Base-by-base conservation (phyloP, 2,888 invertebrate species). In the Scaptodrosophila latifasciaeformis region DNA sequence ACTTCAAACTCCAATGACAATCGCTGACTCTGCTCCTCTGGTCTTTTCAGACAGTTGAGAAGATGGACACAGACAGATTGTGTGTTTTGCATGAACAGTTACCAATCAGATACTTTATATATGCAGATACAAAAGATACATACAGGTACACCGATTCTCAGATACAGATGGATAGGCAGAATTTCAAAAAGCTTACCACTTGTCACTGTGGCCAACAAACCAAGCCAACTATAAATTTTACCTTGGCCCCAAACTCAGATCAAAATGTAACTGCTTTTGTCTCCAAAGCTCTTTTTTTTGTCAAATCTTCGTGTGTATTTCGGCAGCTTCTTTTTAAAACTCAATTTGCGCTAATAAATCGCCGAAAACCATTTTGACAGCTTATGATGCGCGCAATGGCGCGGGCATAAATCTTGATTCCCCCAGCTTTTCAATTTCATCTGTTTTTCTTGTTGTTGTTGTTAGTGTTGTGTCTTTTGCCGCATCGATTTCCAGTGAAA, bases 261-360 rank as follows among this genome's bases (percentile, higher is more conserved):
- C n/a, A n/a, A n/a, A n/a, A n/a, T n/a, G n/a, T n/a, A n/a, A n/a
- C n/a, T n/a, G n/a, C n/a, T n/a, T n/a, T n/a, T n/a, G n/a, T n/a
- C n/a, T n/a, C n/a, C n/a, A n/a, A n/a, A n/a, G n/a, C n/a, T n/a
- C n/a, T n/a, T n/a, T n/a, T n/a, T n/a, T n/a, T n/a, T n/a, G n/a
- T n/a, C n/a, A n/a, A n/a, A n/a, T n/a, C n/a, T n/a, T n/a, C n/a
- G n/a, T n/a, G n/a, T n/a, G n/a, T 30, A 29, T 13, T 34, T 24
- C 27, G 45, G 13, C 34, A 62, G 54, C 69, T 70, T 81, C 15
- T 79, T 81, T 81, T 83, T 81, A 81, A 82, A 83, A 82, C 82
- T 83, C 83, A 83, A 83, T 83, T 83, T 83, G 80, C 78, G 78
- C 80, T 77, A 83, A 83, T 83, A 83, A 83, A 83, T 83, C 81